These are phyloP conservation scores for Cremastobaeus sp. DNA, from an alignment of 2,888 invertebrate genomes.

Conservation along the genomic window DNA sequence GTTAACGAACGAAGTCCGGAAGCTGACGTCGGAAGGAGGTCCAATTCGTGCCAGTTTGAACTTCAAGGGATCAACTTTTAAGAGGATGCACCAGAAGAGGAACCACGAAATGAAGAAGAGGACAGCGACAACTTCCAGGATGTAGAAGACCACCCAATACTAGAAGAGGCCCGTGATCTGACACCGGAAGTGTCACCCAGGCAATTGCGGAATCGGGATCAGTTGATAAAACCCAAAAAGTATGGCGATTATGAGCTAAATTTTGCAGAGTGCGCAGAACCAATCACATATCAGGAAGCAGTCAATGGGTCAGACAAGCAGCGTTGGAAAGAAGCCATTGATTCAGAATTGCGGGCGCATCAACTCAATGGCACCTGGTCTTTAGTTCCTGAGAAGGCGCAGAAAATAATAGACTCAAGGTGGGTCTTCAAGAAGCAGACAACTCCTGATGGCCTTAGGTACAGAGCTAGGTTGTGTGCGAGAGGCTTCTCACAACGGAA, in stretches of 20 bases:
- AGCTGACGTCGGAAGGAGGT: not conserved
- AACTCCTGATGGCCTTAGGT: not conserved
- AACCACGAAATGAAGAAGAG: too few species aligned
- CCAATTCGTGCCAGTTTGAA: not conserved
- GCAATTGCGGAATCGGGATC: not conserved
- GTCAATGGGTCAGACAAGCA: not conserved
- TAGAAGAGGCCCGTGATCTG: not conserved
- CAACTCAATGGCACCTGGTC: conserved; percentile 32
- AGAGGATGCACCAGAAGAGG: too few species aligned
- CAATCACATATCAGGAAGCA: not conserved
- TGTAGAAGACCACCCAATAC: not conserved
- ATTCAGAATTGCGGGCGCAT: conserved; percentile 18
- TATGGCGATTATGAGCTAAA: not conserved
- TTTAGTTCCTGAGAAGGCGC: conserved; percentile 20
- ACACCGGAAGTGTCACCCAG: not conserved
- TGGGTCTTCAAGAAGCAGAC: conserved; percentile 20
- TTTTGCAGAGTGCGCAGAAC: not conserved
- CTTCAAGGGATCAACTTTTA: not conserved
- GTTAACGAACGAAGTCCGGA: not conserved
- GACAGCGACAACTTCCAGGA: too few species aligned
- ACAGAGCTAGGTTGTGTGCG: conserved; percentile 7
- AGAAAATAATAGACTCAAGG: conserved; percentile 12
- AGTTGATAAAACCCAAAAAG: not conserved
- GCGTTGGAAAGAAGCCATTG: conserved; percentile 14
- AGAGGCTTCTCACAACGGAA: too few species aligned